Base-by-base conservation (phyloP, 2,113 vertebrate species). In the Egretta garzetta region DNA sequence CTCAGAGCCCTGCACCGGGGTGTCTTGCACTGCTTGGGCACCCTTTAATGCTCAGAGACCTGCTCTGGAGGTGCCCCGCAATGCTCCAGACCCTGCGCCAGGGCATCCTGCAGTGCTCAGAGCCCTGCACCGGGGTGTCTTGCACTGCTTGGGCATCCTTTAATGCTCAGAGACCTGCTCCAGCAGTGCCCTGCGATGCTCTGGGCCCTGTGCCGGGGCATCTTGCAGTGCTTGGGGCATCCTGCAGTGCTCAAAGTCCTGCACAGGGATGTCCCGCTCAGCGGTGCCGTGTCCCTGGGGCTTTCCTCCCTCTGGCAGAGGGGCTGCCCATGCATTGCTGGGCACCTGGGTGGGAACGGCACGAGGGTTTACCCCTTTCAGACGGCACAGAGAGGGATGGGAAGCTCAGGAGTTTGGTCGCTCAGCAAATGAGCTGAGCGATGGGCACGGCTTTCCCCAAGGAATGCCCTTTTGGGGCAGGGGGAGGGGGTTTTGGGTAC, bases 231-330 rank as follows among this genome's bases (percentile, higher is more conserved):
- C 39, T 39, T 10, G 11, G 39, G 11, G 39, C 39, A 39, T 39
- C 39, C 39, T 39, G 39, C 39, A 39, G 39, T 39, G 39, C 39
- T 39, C 39, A 39, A 11, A 39, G 39, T 11, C 39, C 39, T 39
- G 19, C 3, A 9, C 26, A 4, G 1, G 35, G 45, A 4, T 19
- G 37, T 28, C 10, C 35, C 10, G 18, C 35, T 86, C 9, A 3
- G 24, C 0, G 2, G 37, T 39, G 33, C 52, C 1, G 0, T 33
- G 12, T 4, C 22, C 17, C 43, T 19, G 20, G 20, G 35, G 19
- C 26, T 68, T 43, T 37, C 6, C 19, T 43, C 10, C 30, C 26
- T 19, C 21, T 35, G 43, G n/a, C 58, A 43, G 43, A 64, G 32
- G 26, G 4, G 12, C 35, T 58, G 50, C 50, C 43, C 22, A 0